Evolutionary conservation across 2,113 vertebrate species (phyloP).

Genomic region (Mellivora capensis): DNA sequence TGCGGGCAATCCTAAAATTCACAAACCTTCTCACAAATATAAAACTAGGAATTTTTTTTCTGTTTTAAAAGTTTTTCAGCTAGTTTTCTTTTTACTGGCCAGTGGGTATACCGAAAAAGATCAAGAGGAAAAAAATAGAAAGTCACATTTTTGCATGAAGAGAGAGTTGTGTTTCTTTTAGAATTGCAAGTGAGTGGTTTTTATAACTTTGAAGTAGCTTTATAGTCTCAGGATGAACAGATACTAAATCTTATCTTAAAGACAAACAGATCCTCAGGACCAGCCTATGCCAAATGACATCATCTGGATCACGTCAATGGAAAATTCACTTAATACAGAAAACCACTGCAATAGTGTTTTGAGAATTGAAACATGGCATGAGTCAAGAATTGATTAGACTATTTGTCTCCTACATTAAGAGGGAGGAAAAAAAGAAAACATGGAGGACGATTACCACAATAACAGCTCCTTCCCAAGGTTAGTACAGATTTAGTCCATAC

Average conservation of each 20-base stretch:
- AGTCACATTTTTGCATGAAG: neutral
- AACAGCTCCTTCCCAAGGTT: neutral
- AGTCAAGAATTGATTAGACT: neutral
- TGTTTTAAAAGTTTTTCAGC: neutral
- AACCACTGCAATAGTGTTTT: neutral
- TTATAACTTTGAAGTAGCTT: neutral
- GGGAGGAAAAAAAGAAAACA: neutral
- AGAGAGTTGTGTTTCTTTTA: neutral
- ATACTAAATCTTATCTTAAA: neutral
- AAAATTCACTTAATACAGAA: neutral
- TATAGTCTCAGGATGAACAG: neutral
- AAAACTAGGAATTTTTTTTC: neutral
- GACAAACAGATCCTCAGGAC: neutral
- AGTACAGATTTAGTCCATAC: neutral
- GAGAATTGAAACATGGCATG: neutral
- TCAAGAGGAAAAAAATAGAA: neutral
- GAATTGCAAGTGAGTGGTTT: neutral
- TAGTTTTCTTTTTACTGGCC: neutral
- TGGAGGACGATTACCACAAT: neutral
- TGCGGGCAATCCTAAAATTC: neutral
- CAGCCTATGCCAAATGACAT: neutral
- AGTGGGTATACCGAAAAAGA: neutral
- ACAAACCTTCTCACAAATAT: neutral
- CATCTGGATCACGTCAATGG: neutral
- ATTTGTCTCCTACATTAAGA: neutral